Conservation (phyloP, 2,797 vertebrate species). For the Anabacerthia variegaticeps region DNA sequence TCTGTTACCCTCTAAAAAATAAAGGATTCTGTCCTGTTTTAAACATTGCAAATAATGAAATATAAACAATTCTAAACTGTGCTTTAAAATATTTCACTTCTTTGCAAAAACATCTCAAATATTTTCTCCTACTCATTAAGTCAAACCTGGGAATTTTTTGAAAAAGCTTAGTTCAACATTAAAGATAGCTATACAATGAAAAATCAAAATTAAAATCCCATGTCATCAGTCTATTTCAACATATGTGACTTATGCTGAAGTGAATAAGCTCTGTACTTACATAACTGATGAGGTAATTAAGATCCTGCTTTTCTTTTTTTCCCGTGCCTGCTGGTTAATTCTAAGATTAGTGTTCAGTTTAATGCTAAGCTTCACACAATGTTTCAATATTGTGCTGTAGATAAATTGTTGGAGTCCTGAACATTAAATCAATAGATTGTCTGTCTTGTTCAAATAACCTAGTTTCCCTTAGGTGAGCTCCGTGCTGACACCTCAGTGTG, state of each 20-base stretch:
- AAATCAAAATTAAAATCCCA: not conserved
- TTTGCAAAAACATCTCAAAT: not conserved
- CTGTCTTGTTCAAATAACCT: constrained; percentile 21
- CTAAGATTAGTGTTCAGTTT: constrained; percentile 27
- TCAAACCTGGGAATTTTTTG: not conserved
- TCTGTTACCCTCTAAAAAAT: not conserved
- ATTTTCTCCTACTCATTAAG: not conserved
- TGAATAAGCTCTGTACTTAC: not conserved
- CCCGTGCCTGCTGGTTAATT: constrained; percentile 20
- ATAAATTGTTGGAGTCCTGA: not conserved
- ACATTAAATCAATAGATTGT: constrained; percentile 40
- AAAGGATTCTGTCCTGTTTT: not conserved
- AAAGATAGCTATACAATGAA: not conserved
- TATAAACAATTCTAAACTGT: not conserved
- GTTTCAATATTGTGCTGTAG: not conserved
- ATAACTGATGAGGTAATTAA: not conserved
- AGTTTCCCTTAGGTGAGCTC: constrained; percentile 27
- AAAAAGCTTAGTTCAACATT: not conserved
- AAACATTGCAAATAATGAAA: not conserved
- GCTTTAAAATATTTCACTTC: not conserved
- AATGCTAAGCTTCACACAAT: not conserved
- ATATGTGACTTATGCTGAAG: not conserved
- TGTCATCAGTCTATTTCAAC: not conserved
- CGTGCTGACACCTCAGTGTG: not conserved
- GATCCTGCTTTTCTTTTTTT: not conserved